Evolutionary conservation across 2,113 vertebrate species (phyloP).

Genomic region (Lophochroa leadbeateri): DNA sequence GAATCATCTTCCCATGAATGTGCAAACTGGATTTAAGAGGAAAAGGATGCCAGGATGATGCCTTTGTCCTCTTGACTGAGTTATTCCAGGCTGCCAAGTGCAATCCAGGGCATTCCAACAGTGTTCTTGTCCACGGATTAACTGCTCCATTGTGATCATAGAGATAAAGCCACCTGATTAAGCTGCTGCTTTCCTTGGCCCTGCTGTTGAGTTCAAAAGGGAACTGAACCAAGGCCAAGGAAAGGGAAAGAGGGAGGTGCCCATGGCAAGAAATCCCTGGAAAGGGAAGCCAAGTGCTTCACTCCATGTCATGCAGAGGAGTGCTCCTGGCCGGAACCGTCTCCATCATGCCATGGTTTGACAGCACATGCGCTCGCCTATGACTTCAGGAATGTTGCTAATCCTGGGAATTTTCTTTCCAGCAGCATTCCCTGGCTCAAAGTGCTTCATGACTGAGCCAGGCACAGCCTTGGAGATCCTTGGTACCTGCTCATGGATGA

Average conservation of each 20-base stretch:
- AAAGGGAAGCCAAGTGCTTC: not conserved
- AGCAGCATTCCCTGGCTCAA: not conserved
- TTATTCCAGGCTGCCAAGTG: not conserved
- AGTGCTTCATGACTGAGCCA: fast-evolving
- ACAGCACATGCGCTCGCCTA: fast-evolving
- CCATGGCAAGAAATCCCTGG: not conserved
- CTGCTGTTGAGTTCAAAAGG: not conserved
- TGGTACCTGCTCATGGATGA: not conserved
- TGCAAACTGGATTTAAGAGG: not conserved
- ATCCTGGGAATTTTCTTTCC: constrained; percentile 20
- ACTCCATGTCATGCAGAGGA: fast-evolving
- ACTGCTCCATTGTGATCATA: not conserved
- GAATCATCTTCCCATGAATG: not conserved
- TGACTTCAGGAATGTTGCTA: constrained; percentile 28
- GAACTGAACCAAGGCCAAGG: not conserved
- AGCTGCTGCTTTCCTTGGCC: not conserved
- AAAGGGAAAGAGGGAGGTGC: not conserved
- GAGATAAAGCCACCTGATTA: not conserved
- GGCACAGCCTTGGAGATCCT: not conserved
- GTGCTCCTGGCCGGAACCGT: not conserved
- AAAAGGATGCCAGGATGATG: not conserved
- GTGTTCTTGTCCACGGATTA: not conserved
- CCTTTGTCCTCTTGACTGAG: not conserved
- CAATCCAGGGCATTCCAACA: not conserved
- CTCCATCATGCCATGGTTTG: fast-evolving